phyloP scores from a whole-genome alignment of 2,888 invertebrate genomes.

The Ischnus inquisitorius region DNA sequence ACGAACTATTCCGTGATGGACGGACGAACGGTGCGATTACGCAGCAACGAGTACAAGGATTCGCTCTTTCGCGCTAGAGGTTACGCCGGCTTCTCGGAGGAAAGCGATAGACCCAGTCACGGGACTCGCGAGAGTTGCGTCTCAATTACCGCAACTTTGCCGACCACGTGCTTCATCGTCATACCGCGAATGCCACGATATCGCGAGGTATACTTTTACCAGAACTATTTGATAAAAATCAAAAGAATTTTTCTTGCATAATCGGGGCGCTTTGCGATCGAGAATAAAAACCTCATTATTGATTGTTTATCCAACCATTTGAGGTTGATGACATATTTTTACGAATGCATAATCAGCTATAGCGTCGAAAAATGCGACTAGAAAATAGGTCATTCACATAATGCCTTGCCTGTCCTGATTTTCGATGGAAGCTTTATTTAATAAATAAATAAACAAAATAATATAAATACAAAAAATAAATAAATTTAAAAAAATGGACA shows the following conservation, averaged over 20 bases:
- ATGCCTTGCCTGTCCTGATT: too few relatives aligned
- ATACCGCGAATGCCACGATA: conserved; percentile 23
- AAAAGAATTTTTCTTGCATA: neutral
- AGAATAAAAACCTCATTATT: neutral
- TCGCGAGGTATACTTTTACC: neutral
- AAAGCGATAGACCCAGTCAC: conserved; percentile 19
- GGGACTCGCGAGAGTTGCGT: conserved; percentile 26
- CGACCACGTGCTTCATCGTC: conserved; percentile 22
- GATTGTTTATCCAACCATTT: too few relatives aligned
- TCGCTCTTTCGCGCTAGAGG: conserved; percentile 38
- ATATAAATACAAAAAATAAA: too few relatives aligned
- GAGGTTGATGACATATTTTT: too few relatives aligned
- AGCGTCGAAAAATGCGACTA: too few relatives aligned
- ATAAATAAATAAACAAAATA: too few relatives aligned
- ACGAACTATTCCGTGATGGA: conserved; percentile 47
- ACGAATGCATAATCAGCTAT: too few relatives aligned
- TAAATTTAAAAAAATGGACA: too few relatives aligned
- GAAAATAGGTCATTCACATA: too few relatives aligned
- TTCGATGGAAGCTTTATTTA: too few relatives aligned
- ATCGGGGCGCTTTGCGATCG: neutral
- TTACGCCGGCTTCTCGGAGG: neutral
- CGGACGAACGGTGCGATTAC: conserved; percentile 60
- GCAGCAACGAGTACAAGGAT: conserved; percentile 66
- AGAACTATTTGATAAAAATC: neutral
- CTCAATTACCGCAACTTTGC: conserved; percentile 42